phyloP scores from a whole-genome alignment of 2,888 invertebrate genomes.

The Trimorus sp. region DNA sequence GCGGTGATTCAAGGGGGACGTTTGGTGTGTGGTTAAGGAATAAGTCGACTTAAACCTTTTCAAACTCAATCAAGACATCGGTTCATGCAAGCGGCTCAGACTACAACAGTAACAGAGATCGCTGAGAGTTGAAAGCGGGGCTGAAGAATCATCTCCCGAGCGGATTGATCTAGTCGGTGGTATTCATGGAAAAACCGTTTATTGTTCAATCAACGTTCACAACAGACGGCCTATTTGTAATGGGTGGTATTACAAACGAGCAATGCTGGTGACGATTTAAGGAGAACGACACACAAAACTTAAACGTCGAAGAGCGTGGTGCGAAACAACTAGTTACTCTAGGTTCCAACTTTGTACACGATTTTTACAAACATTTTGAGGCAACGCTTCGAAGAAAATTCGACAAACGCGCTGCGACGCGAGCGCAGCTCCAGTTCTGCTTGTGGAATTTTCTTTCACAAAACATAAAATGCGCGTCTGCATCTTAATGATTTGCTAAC shows the following conservation, averaged over 20 bases:
- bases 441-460: constrained; percentile 47
- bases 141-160: constrained; percentile 5
- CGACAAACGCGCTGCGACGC: too few species aligned
- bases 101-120: constrained; percentile 10
- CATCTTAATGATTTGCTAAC: too few species aligned
- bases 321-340: too few species aligned
- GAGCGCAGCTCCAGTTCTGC: too few species aligned
- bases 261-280: too few species aligned
- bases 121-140: constrained; percentile 18
- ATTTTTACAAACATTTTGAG: too few species aligned
- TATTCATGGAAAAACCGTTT: constrained; percentile 32
- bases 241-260: neutral
- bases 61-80: constrained; percentile 45
- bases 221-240: neutral
- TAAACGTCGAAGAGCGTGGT: too few species aligned
- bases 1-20: too few species aligned
- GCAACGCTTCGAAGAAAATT: neutral
- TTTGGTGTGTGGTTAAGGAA: too few species aligned
- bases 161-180: constrained; percentile 27
- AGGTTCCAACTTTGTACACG: too few species aligned
- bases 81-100: constrained; percentile 45
- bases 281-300: too few species aligned
- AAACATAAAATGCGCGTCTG: neutral
- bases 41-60: constrained; percentile 25
- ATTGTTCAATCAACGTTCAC: constrained; percentile 22